Conservation (phyloP, 2,113 vertebrate species). For the Oncorhynchus tshawytscha region DNA sequence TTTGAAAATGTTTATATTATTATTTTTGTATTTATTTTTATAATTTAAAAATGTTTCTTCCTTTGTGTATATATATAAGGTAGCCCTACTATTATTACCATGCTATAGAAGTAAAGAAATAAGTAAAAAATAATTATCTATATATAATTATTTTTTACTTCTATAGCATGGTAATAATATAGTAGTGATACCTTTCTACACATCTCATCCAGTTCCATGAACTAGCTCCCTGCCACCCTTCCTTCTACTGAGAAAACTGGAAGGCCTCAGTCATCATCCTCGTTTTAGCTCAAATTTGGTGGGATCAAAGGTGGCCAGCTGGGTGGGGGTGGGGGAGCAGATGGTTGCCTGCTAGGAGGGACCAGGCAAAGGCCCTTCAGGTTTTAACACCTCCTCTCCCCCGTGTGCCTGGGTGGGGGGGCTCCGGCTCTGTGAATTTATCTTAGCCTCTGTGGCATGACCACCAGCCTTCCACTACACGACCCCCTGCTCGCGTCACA, state of each 20-base stretch:
- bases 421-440: constrained; percentile 70
- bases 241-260: constrained; percentile 61
- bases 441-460: constrained; percentile 71
- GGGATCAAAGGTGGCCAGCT: constrained; percentile 78
- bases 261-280: constrained; percentile 77
- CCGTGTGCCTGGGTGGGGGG: constrained; percentile 63
- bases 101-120: too few species aligned
- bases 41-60: too few species aligned
- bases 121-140: too few species aligned
- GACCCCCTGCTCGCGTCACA: constrained; percentile 65
- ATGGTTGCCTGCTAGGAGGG: constrained; percentile 12
- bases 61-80: too few species aligned
- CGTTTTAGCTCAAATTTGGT: constrained; percentile 71
- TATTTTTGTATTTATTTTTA: too few species aligned
- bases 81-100: too few species aligned
- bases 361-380: constrained; percentile 73
- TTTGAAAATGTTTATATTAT: too few species aligned
- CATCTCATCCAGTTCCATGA: constrained; percentile 45
- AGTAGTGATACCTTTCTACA: background rate
- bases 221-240: background rate
- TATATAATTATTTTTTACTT: too few species aligned
- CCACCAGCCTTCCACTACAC: constrained; percentile 66
- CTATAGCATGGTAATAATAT: constrained; percentile 9
- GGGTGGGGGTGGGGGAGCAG: constrained; percentile 57
- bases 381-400: constrained; percentile 80